Base-by-base conservation (phyloP, 2,113 vertebrate genomes). In the Ophthalmolycus amberensis region DNA sequence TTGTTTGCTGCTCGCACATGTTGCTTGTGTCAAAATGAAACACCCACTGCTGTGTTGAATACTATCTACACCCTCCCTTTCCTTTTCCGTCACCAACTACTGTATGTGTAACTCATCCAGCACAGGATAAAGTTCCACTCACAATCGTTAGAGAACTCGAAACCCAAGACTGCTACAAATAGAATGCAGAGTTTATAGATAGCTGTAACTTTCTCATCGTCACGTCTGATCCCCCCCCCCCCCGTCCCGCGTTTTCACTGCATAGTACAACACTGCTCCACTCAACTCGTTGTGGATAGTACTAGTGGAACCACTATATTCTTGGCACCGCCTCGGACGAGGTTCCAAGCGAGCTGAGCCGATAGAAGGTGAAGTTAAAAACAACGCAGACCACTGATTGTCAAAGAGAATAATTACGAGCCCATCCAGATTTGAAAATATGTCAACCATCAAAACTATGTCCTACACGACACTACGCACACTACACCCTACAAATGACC, bases 91-190 rank as follows among this genome's bases (percentile, higher is more conserved):
- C 83, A 59, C 48, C 65, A 22, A 52, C 50, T 22, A 75, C 58
- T 59, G 9, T 74, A 40, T 77, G n/a, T 46, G 10, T 22, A 69
- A 70, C 66, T 62, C 77, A 72, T 20, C 15, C 20, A 14, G 9
- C 68, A 58, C 69, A 66, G 66, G 79, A 77, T 82, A 64, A 66
- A 58, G 75, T 76, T 90, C 22, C 78, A 69, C 70, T 63, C 27
- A 54, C 65, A 62, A 5, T 37, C 44, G 11, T 52, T 64, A 34
- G 34, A 40, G 34, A 25, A 29, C 32, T 80, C 4, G 71, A 67
- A 38, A 44, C 48, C 34, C 37, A 79, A 42, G 9, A 42, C 64
- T 46, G 67, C 71, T 69, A 40, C 71, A 64, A 34, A 82, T 76
- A 77, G 79, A 77, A 63, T 54, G 71, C 37, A 48, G 32, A 63